Evolutionary conservation across 30 jellyfish, hydroid and myxozoan genomes (phyloP).

Genomic region (Nemopilema nomurai): DNA sequence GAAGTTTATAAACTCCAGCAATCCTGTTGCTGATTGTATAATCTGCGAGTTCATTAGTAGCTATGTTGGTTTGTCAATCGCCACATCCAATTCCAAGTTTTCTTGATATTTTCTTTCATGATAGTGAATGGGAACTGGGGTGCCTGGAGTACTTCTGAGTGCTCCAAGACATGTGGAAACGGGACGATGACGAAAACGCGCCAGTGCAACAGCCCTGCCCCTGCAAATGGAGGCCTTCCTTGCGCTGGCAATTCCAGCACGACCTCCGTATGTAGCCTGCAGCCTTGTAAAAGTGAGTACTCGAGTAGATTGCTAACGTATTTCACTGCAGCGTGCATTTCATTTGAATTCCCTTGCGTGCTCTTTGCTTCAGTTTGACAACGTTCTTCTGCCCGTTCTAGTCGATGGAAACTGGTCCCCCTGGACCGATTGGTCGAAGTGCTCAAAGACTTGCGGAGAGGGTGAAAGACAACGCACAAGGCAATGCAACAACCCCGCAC

Average conservation of each 20-base stretch:
- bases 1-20: too few species aligned
- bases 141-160: constrained; percentile 72
- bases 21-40: too few species aligned
- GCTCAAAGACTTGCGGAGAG: constrained; percentile 86
- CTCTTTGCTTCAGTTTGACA: not conserved
- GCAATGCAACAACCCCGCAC: constrained; percentile 85
- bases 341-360: too few species aligned
- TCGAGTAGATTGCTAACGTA: too few species aligned
- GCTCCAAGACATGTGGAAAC: constrained; percentile 86
- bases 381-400: not conserved
- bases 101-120: not conserved
- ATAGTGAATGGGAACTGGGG: constrained; percentile 90
- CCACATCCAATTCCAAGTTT: too few species aligned
- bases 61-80: too few species aligned
- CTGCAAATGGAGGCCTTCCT: constrained; percentile 69
- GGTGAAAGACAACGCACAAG: constrained; percentile 75
- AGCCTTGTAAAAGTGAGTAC: constrained; percentile 76
- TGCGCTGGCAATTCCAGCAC: constrained; percentile 82
- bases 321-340: too few species aligned
- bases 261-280: constrained; percentile 40
- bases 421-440: constrained; percentile 76
- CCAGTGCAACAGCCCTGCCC: constrained; percentile 80
- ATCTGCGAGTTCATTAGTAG: too few species aligned
- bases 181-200: constrained; percentile 76
- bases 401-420: constrained; percentile 89